Conservation (phyloP, 1,140 invertebrate species). For the Zophobas morio region DNA sequence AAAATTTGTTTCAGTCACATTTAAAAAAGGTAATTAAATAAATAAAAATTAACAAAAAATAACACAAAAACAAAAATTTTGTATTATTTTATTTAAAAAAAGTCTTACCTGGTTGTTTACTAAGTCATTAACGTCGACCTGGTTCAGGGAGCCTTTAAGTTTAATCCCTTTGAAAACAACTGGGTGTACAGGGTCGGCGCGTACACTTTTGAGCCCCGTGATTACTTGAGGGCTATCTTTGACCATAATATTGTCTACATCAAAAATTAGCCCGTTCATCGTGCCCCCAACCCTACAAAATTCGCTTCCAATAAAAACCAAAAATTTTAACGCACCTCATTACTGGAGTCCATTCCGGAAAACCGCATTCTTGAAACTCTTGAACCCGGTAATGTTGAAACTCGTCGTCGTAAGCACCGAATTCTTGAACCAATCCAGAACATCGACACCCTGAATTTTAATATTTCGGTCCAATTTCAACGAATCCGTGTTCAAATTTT, state of each 20-base stretch:
- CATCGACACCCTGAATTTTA: slow-evolving; percentile 66
- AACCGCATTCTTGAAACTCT: slow-evolving; percentile 55
- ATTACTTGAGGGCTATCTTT: slow-evolving; percentile 58
- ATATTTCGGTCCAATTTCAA: slow-evolving; percentile 60
- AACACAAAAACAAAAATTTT: no score
- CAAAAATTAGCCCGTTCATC: slow-evolving; percentile 18
- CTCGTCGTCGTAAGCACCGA: slow-evolving; percentile 59
- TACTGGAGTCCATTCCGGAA: slow-evolving; percentile 59
- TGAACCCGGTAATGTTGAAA: slow-evolving; percentile 53
- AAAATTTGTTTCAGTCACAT: no score
- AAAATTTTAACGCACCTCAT: background rate
- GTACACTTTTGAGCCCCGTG: slow-evolving; percentile 59
- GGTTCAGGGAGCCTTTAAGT: slow-evolving; percentile 61
- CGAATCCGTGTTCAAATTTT: slow-evolving; percentile 58
- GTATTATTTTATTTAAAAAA: background rate
- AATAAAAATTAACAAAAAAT: no score
- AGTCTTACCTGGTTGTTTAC: slow-evolving; percentile 58
- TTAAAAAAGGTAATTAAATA: no score
- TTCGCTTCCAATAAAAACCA: slow-evolving; percentile 6
- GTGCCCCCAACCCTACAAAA: slow-evolving; percentile 15
- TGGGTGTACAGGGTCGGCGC: slow-evolving; percentile 1
- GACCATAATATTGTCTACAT: slow-evolving; percentile 59
- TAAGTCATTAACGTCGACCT: slow-evolving; percentile 56
- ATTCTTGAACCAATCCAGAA: slow-evolving; percentile 66
- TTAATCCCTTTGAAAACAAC: slow-evolving; percentile 58